Evolutionary conservation across 2,113 vertebrate species (phyloP).

Genomic region (Burhinus bistriatus): DNA sequence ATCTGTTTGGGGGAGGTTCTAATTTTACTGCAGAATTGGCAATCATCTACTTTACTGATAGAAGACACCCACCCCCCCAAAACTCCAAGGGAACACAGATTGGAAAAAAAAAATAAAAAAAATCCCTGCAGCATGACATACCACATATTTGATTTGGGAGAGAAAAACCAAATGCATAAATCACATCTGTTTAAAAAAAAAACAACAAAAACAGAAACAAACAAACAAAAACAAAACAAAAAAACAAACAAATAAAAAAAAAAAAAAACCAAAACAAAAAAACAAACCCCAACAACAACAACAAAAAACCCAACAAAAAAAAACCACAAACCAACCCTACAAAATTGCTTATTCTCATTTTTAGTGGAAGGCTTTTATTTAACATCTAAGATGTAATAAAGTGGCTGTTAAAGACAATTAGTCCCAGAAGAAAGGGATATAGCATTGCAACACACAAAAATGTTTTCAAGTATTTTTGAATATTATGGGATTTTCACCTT

Average conservation of each 20-base stretch:
- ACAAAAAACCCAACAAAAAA: background rate
- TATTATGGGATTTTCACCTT: background rate
- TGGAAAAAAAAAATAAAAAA: background rate
- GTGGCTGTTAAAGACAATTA: background rate
- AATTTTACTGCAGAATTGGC: background rate
- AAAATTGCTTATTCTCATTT: background rate
- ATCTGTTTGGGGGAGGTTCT: background rate
- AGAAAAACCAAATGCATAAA: background rate
- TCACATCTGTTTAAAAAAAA: background rate
- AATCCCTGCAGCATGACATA: background rate
- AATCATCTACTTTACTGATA: background rate
- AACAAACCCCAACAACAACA: background rate
- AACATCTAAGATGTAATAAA: background rate
- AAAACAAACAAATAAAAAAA: background rate
- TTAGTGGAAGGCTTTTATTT: background rate
- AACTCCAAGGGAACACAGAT: background rate
- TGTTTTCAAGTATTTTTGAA: background rate
- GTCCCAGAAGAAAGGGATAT: background rate
- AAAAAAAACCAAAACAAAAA: too few species aligned
- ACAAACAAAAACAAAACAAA: background rate
- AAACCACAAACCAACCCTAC: background rate
- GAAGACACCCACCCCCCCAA: background rate
- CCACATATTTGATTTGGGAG: background rate
- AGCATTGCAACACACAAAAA: background rate
- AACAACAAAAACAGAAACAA: too few species aligned